These are phyloP conservation scores for Chelidonichthys spinosus DNA, from an alignment of 2,797 vertebrate species.

Conservation along the genomic window DNA sequence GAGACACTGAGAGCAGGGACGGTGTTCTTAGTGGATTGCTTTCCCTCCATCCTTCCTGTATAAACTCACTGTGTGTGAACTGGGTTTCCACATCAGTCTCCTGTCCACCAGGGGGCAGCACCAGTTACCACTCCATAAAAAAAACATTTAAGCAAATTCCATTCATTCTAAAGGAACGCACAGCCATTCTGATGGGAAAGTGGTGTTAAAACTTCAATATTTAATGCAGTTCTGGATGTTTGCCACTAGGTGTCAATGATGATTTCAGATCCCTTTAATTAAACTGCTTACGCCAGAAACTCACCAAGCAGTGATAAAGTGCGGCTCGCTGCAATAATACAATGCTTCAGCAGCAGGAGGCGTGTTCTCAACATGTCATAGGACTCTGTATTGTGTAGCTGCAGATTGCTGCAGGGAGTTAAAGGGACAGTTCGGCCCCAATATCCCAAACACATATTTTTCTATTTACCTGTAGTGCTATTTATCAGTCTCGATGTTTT, in stretches of 20 bases:
- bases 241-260: not conserved
- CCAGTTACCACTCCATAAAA: not conserved
- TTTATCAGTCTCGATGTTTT: not conserved
- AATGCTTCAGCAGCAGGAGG: too few relatives aligned
- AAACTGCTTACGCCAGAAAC: not conserved
- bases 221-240: not conserved
- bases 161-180: not conserved
- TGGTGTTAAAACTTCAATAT: not conserved
- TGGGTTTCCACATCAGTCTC: conserved; percentile 18
- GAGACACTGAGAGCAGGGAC: not conserved
- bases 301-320: not conserved
- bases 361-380: not conserved
- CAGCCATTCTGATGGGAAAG: not conserved
- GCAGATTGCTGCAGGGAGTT: too few relatives aligned
- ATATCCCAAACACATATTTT: too few relatives aligned
- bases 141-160: not conserved
- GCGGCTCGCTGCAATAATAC: not conserved
- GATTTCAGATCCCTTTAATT: not conserved
- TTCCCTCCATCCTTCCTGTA: conserved; percentile 45
- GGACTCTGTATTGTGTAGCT: too few relatives aligned
- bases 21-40: conserved; percentile 60
- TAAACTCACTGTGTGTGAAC: conserved; percentile 22
- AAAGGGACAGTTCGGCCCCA: too few relatives aligned
- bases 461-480: too few relatives aligned
- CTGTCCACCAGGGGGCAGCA: conserved; percentile 35